Conservation (phyloP, 2,113 vertebrate genomes). For the Carlito syrichta region DNA sequence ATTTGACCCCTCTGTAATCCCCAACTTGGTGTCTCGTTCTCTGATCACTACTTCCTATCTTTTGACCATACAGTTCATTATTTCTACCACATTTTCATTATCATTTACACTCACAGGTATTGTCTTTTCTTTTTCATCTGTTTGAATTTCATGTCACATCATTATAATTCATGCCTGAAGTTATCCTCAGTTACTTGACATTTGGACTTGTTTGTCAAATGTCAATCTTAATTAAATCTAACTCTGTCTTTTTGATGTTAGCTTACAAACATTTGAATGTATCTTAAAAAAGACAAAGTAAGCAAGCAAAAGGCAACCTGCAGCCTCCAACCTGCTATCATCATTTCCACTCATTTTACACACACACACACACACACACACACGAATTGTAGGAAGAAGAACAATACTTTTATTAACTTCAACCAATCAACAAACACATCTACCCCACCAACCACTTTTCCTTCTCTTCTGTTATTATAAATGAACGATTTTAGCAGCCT, state of each 20-base stretch:
- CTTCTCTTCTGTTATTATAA: not conserved
- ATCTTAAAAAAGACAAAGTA: not conserved
- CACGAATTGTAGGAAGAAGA: not conserved
- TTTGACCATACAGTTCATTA: not conserved
- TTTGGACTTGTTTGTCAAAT: not conserved
- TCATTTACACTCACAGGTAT: not conserved
- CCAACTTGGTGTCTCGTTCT: not conserved
- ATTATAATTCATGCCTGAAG: not conserved
- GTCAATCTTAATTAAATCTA: not conserved
- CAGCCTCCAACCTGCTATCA: not conserved
- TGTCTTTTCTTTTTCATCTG: not conserved
- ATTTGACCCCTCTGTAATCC: not conserved
- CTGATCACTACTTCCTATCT: not conserved
- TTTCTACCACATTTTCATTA: not conserved
- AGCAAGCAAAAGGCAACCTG: not conserved
- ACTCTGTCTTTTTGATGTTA: not conserved
- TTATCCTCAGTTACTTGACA: not conserved
- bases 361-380: slow-evolving; percentile 17
- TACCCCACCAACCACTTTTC: not conserved
- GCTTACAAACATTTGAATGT: not conserved
- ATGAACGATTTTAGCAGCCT: not conserved
- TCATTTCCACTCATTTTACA: not conserved
- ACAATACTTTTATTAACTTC: not conserved
- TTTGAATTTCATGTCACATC: not conserved
- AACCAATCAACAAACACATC: not conserved